Conservation (phyloP, 35 echinoderm and acorn worm species). For the Heliocidaris tuberculata region DNA sequence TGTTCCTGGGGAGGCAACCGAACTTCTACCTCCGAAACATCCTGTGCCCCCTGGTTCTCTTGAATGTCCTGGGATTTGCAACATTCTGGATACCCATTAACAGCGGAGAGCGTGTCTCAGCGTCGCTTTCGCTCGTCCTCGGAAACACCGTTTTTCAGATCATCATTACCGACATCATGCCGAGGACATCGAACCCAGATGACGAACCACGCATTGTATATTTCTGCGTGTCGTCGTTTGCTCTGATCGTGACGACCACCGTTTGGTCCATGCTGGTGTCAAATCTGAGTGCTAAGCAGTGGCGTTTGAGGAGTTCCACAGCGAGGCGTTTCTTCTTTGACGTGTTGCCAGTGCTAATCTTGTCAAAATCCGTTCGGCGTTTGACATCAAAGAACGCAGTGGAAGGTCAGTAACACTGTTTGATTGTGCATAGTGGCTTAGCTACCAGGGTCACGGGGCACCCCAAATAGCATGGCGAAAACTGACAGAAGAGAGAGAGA, state of each 20-base stretch:
- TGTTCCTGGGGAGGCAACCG: not conserved
- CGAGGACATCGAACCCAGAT: not conserved
- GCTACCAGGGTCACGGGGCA: not conserved
- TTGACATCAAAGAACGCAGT: not conserved
- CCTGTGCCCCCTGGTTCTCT: not conserved
- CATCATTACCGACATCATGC: conserved; percentile 25
- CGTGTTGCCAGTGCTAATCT: not conserved
- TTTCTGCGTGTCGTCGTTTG: conserved; percentile 4
- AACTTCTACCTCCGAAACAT: conserved; percentile 20
- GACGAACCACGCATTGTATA: not conserved
- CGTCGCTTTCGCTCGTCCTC: conserved; percentile 1
- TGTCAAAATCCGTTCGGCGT: not conserved
- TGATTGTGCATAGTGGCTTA: too few species aligned
- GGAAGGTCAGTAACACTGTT: not conserved
- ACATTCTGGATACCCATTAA: conserved; percentile 32
- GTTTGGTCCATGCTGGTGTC: not conserved
- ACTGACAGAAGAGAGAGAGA: too few species aligned
- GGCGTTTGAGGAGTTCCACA: not conserved
- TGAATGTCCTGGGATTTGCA: not conserved
- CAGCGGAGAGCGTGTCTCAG: conserved; percentile 1
- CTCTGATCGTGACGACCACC: not conserved
- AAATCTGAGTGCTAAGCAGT: not conserved
- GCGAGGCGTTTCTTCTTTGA: conserved; percentile 5
- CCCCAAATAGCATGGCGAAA: too few species aligned
- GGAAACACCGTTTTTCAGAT: conserved; percentile 33